A percentile compares a stretch with the other conserved stretches of the same genome.
These are phyloP conservation scores for Trissolcus basalis DNA, from an alignment of 1,140 invertebrate species.

Conservation along the genomic window DNA sequence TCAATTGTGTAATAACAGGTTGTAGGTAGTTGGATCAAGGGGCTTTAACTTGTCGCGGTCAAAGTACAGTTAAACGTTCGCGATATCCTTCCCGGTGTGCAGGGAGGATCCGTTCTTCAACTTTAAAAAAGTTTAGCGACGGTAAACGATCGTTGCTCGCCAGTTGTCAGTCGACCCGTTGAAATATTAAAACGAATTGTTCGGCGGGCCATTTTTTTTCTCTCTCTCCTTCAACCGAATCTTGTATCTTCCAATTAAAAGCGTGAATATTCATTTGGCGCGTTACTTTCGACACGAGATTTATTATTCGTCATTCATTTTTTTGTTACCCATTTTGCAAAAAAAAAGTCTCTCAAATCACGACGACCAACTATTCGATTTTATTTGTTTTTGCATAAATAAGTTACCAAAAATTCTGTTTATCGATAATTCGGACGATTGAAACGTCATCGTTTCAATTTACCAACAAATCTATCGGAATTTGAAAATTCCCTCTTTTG, in stretches of 20 bases:
- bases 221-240: constrained; percentile 7
- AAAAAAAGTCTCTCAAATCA: too few relatives aligned
- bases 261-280: constrained; percentile 21
- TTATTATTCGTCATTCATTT: constrained; percentile 2
- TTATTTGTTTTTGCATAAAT: too few relatives aligned
- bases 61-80: constrained; percentile 37
- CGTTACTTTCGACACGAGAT: constrained; percentile 13
- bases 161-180: constrained; percentile 35
- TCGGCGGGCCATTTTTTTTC: constrained; percentile 4
- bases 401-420: too few relatives aligned
- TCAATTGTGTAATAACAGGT: constrained; percentile 50
- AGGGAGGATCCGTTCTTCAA: constrained; percentile 30
- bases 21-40: constrained; percentile 43
- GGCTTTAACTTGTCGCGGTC: constrained; percentile 48
- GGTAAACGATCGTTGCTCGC: constrained; percentile 47
- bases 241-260: constrained; percentile 36
- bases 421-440: too few relatives aligned
- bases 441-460: too few relatives aligned
- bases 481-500: background rate
- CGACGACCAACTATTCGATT: too few relatives aligned
- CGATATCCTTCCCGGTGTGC: constrained; percentile 26
- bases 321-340: too few relatives aligned
- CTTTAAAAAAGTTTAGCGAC: constrained; percentile 34
- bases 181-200: constrained; percentile 41
- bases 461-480: too few relatives aligned